phyloP scores from a whole-genome alignment of 1,140 invertebrate species.

The Galleria mellonella region DNA sequence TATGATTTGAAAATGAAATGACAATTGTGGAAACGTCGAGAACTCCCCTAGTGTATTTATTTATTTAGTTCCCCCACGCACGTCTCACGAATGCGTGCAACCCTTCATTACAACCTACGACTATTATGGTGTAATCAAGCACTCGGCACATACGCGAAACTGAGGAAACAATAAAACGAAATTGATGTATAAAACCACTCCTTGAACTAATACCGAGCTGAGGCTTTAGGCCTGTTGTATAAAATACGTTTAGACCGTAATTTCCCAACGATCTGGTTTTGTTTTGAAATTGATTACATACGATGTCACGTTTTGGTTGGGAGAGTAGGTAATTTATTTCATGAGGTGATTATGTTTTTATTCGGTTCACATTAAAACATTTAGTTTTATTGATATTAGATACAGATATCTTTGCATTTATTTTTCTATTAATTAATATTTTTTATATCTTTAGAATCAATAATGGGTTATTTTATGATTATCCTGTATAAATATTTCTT shows the following conservation, averaged over 20 bases:
- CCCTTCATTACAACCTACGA: slow-evolving; percentile 55
- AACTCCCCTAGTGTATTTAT: slow-evolving; percentile 34
- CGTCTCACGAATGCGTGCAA: slow-evolving; percentile 50
- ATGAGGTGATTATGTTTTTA: slow-evolving; percentile 11
- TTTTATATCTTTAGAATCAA: too few species aligned
- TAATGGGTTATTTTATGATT: too few species aligned
- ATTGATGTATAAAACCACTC: slow-evolving; percentile 55
- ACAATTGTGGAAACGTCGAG: slow-evolving; percentile 53
- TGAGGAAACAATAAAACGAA: slow-evolving; percentile 58
- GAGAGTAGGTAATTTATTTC: slow-evolving; percentile 2
- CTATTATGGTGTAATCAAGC: slow-evolving; percentile 66
- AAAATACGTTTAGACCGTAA: slow-evolving; percentile 35
- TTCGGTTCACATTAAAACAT: slow-evolving; percentile 1
- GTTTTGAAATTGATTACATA: slow-evolving; percentile 15
- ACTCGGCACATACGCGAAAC: slow-evolving; percentile 61
- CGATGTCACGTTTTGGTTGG: slow-evolving; percentile 3
- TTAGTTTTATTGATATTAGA: not conserved
- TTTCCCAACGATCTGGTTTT: slow-evolving; percentile 16
- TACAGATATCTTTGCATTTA: not conserved
- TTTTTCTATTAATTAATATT: too few species aligned
- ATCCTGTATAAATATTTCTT: too few species aligned
- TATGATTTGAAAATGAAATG: slow-evolving; percentile 45
- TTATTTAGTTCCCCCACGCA: slow-evolving; percentile 48
- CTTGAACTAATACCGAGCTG: slow-evolving; percentile 40
- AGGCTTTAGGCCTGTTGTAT: slow-evolving; percentile 28